Conservation (phyloP, 2,113 vertebrate species). For the Tapirus terrestris region DNA sequence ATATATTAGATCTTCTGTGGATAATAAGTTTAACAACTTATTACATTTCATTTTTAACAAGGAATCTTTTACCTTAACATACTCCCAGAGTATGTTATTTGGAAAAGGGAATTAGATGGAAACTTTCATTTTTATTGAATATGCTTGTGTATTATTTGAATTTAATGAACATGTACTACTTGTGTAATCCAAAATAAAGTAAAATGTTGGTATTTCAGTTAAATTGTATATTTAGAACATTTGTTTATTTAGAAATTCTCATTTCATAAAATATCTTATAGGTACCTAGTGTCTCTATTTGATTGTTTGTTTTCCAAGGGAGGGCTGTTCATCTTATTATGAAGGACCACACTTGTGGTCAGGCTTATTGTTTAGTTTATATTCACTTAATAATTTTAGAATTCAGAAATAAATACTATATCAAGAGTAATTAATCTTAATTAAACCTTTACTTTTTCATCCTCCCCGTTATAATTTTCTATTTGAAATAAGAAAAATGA, state of each 20-base stretch:
- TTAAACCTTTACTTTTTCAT: background rate
- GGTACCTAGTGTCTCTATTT: background rate
- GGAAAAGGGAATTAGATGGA: background rate
- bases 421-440: constrained; percentile 27
- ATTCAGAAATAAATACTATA: constrained; percentile 38
- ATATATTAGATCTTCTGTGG: background rate
- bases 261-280: background rate
- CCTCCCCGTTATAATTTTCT: background rate
- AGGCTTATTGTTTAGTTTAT: background rate
- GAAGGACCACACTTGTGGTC: background rate
- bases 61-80: constrained; percentile 4
- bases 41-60: background rate
- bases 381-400: background rate
- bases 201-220: background rate
- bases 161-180: constrained; percentile 1
- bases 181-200: constrained; percentile 37
- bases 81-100: background rate
- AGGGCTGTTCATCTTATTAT: background rate
- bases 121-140: constrained; percentile 22
- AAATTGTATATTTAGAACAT: constrained; percentile 8
- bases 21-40: constrained; percentile 32
- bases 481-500: constrained; percentile 7
- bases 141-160: constrained; percentile 20
- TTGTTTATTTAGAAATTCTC: background rate
- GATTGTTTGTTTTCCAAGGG: background rate